Evolutionary conservation across 2,888 invertebrate species (phyloP), one percentile per base, ranked within the genome.

Genomic region (Rhodophaea formosa): DNA sequence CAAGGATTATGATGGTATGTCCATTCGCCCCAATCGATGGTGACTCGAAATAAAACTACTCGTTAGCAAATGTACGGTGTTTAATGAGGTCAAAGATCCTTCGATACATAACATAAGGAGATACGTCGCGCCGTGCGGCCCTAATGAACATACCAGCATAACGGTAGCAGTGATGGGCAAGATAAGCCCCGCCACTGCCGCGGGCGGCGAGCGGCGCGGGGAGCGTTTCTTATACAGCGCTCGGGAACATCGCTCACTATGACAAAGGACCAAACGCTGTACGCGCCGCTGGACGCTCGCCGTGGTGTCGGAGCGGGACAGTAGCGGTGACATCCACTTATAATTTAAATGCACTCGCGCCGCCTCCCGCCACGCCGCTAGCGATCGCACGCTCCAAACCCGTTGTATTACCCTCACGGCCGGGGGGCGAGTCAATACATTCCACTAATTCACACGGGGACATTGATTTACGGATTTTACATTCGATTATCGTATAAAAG

Each of bases 141-240:
- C 73, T 67, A 79, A 84, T 87, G 88, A 84, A 89, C 89, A 90
- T 90, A 89, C 90, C 89, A 87, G 76, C 88, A 86, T 83, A 70
- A 72, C 68, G 69, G 65, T 63, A 55, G 68, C 62, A 61, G 64
- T 60, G 62, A 62, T 65, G 68, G 69, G 63, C 71, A 70, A 69
- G 62, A 67, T 68, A 70, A 39, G 39, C 12, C n/a, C 39, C n/a
- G 12, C 39, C 39, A 39, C 39, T 23, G n/a, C 39, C 2, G 2
- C 39, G 39, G 12, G 39, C 39, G 39, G 39, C 39, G 12, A n/a
- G n/a, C 8, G 39, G 10, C 3, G n/a, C 35, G 3, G 35, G 8
- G 35, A 8, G 35, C 12, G 8, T 12, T 35, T 39, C 39, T 5
- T 5, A 39, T n/a, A n/a, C 12, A 12, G 10, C 3, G 10, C 35